These are phyloP conservation scores for Vanessa cardui DNA, from an alignment of 2,888 invertebrate genomes.

Conservation along the genomic window DNA sequence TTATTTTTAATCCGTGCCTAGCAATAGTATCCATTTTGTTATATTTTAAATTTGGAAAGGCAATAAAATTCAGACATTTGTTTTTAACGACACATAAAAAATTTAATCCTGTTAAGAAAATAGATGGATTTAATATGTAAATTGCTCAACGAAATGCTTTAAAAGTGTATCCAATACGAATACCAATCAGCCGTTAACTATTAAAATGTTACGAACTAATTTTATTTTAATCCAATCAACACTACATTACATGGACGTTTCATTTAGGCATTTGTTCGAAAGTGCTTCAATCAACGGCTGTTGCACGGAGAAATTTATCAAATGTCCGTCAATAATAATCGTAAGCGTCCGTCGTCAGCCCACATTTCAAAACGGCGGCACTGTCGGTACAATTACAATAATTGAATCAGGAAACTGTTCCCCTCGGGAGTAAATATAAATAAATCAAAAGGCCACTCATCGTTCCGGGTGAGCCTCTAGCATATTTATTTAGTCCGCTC, in stretches of 20 bases:
- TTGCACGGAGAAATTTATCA: conserved; percentile 36
- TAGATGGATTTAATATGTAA: neutral
- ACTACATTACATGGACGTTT: conserved; percentile 18
- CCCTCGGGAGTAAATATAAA: conserved; percentile 61
- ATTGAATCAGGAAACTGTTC: conserved; percentile 72
- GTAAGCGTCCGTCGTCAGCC: conserved; percentile 43
- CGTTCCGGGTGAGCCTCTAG: conserved; percentile 49
- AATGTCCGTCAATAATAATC: conserved; percentile 41
- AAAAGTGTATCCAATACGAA: neutral
- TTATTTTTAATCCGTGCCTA: neutral
- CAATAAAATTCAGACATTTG: neutral
- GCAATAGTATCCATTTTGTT: neutral
- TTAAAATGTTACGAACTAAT: neutral
- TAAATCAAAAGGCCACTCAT: conserved; percentile 63
- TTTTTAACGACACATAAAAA: neutral
- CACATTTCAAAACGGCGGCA: conserved; percentile 43
- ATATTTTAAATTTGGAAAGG: neutral
- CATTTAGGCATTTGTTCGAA: conserved; percentile 1
- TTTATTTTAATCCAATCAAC: conserved; percentile 10
- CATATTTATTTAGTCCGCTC: conserved; percentile 61
- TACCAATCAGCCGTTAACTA: conserved; percentile 1
- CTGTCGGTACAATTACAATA: conserved; percentile 63
- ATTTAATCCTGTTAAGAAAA: conserved; percentile 8
- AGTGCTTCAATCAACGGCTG: conserved; percentile 39
- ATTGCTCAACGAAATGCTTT: neutral